These are phyloP conservation scores for Calidris pugnax DNA, from an alignment of 2,113 vertebrate species.

Conservation along the genomic window DNA sequence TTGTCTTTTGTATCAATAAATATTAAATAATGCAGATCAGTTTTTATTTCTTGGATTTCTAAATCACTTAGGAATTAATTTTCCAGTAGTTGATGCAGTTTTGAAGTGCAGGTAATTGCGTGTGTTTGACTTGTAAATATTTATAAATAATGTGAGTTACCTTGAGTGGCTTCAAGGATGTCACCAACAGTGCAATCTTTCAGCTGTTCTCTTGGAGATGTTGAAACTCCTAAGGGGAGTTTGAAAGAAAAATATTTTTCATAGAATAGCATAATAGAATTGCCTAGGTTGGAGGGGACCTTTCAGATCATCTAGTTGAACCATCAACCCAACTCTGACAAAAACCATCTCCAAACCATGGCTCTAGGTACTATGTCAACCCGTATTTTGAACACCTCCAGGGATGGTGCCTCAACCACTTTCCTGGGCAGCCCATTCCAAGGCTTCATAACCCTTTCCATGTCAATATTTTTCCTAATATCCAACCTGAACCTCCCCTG, in stretches of 20 bases:
- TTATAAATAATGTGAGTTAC: not conserved
- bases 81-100: not conserved
- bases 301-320: not conserved
- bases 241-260: not conserved
- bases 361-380: not conserved
- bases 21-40: not conserved
- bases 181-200: not conserved
- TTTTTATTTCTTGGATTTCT: not conserved
- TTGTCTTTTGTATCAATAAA: slow-evolving; percentile 37
- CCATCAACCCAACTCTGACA: not conserved
- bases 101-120: not conserved
- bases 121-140: not conserved
- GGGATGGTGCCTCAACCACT: not conserved
- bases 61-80: not conserved
- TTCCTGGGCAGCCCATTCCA: not conserved
- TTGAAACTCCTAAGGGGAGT: not conserved
- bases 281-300: not conserved
- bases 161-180: not conserved
- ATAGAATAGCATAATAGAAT: not conserved
- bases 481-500: not conserved
- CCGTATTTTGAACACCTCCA: fast-evolving
- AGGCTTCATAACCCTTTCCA: not conserved
- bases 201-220: not conserved
- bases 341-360: not conserved
- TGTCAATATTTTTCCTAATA: not conserved